Percentiles rank a stretch among this genome's conserved stretches.
These are phyloP conservation scores for Microctenopoma lineatum DNA, from an alignment of 2,797 vertebrate species.

Conservation along the genomic window DNA sequence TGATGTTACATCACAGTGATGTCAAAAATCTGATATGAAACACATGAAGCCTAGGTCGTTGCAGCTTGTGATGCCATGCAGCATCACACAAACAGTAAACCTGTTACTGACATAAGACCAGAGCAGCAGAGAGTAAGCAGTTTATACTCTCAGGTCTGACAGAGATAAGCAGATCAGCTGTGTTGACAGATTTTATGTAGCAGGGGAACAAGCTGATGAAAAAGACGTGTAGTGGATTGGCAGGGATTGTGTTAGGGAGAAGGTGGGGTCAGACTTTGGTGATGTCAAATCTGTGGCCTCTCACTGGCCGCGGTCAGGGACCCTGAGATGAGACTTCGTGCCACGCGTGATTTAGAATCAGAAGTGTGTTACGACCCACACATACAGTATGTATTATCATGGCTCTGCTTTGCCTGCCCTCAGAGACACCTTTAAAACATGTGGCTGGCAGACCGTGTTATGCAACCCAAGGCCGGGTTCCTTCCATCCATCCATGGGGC, in stretches of 20 bases:
- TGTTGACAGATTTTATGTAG: conserved; percentile 65
- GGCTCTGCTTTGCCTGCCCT: conserved; percentile 37
- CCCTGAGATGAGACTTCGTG: conserved; percentile 20
- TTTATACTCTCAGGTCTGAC: conserved; percentile 65
- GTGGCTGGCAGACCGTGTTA: conserved; percentile 68
- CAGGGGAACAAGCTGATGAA: conserved; percentile 43
- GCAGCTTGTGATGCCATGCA: conserved; percentile 23
- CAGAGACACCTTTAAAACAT: conserved; percentile 64
- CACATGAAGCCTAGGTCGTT: conserved; percentile 5
- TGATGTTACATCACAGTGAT: background rate
- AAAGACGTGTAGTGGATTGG: conserved; percentile 48
- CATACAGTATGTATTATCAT: conserved; percentile 33
- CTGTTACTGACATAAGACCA: conserved; percentile 60
- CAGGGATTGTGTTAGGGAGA: conserved; percentile 33
- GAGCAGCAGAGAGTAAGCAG: conserved; percentile 60
- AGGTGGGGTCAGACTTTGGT: conserved; percentile 40
- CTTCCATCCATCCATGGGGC: conserved; percentile 14
- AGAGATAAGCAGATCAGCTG: conserved; percentile 76
- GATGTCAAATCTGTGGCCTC: conserved; percentile 32
- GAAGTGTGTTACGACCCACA: conserved; percentile 28
- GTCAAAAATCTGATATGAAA: conserved; percentile 11
- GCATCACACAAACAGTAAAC: conserved; percentile 50
- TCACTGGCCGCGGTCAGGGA: conserved; percentile 25
- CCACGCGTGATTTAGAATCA: conserved; percentile 49
- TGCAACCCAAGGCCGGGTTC: conserved; percentile 52